These are phyloP conservation scores for Psilopsiagon aymara DNA, from an alignment of 2,113 vertebrate genomes.

Conservation along the genomic window DNA sequence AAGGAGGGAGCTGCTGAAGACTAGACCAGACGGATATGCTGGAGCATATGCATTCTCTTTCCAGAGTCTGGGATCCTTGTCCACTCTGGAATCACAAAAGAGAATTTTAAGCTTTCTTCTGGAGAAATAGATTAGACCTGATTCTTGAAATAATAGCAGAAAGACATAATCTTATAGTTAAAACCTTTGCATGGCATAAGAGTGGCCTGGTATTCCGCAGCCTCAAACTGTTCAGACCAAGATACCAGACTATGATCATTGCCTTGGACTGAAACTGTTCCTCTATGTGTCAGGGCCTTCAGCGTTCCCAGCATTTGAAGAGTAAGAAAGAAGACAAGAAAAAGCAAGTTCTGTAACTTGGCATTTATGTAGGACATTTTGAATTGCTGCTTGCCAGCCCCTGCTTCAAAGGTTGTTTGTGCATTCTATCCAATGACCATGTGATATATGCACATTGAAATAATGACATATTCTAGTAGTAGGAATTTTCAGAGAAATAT, in stretches of 20 bases:
- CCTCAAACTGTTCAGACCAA: neutral
- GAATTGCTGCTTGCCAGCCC: neutral
- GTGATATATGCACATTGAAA: neutral
- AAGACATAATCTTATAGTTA: neutral
- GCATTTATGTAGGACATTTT: neutral
- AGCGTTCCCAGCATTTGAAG: neutral
- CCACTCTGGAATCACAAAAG: neutral
- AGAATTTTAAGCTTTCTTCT: neutral
- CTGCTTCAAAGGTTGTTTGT: neutral
- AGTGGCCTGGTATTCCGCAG: neutral
- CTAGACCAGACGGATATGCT: neutral
- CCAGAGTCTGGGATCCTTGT: neutral
- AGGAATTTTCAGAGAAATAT: neutral
- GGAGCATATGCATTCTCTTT: neutral
- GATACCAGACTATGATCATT: fast-evolving
- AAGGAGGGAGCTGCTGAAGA: neutral
- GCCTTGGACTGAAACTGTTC: neutral
- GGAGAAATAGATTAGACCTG: neutral
- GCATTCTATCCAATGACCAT: neutral
- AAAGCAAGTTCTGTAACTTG: neutral
- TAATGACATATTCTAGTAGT: neutral
- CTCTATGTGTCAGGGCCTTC: neutral
- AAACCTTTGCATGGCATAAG: neutral
- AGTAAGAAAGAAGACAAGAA: neutral
- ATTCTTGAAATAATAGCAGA: neutral